Percentiles rank a stretch among this genome's conserved stretches.
Evolutionary conservation across 2,113 vertebrate species (phyloP).

Genomic region (Notarius quadriscutis): DNA sequence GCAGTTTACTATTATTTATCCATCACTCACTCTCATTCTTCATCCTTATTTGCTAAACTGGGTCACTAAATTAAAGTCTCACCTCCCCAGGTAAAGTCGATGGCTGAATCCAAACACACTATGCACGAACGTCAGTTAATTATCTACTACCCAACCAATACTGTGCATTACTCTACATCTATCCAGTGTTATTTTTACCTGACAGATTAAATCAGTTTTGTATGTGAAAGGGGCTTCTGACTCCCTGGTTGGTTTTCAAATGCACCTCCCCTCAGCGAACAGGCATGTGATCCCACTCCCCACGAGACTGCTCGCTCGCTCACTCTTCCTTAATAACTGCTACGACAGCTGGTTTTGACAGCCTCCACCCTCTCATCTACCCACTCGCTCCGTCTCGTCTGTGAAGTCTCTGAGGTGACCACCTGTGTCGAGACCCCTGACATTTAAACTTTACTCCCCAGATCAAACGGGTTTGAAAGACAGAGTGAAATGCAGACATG

Average conservation of each 20-base stretch:
- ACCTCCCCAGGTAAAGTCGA: no score
- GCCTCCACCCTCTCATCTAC: constrained; percentile 34
- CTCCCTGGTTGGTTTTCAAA: background rate
- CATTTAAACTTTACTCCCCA: constrained; percentile 70
- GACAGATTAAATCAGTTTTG: no score
- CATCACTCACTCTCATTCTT: no score
- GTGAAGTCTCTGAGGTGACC: constrained; percentile 59
- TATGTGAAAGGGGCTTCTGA: background rate
- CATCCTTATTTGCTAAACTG: no score
- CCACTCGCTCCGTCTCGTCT: constrained; percentile 37
- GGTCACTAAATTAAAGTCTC: no score
- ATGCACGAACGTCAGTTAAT: no score
- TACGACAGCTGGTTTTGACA: constrained; percentile 15
- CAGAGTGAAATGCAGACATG: background rate
- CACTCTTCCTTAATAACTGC: constrained; percentile 37
- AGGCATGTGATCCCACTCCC: constrained; percentile 40
- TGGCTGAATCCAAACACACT: no score
- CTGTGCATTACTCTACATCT: no score
- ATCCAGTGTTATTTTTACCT: no score
- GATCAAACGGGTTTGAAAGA: constrained; percentile 64
- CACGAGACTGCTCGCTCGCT: background rate
- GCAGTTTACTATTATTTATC: no score
- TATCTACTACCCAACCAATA: no score
- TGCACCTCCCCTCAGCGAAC: constrained; percentile 59
- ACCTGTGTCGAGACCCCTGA: constrained; percentile 65